Base-by-base conservation (phyloP, 2,888 invertebrate species). In the Agriopis leucophaearia region DNA sequence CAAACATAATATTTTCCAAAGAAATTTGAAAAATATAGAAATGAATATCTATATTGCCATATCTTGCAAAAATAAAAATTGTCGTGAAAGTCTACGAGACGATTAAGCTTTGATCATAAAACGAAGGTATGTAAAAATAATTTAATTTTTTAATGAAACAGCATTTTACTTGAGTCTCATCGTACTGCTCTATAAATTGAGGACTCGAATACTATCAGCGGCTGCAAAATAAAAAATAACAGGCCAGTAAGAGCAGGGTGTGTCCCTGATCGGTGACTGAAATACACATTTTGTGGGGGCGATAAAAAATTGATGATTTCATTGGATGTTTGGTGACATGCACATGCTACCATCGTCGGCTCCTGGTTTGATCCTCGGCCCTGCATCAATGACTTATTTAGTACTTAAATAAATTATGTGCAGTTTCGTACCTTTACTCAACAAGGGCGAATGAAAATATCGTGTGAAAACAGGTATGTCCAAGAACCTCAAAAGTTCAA, bases 191-290 rank as follows among this genome's bases (percentile, higher is more conserved):
- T 80, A 79, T 82, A 82, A 84, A 82, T 84, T 76, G 80, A 74
- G 73, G 75, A 73, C 48, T 42, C 52, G 40, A 51, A 72, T 75
- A 79, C 71, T 81, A 73, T 75, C 74, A 79, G 80, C 81, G 85
- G 81, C 82, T 82, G 82, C 81, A 78, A 82, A 86, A 90, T 90
- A 90, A 90, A 90, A 90, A 90, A 89, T 89, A 90, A 90, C 88
- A 86, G 86, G 83, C 74, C 78, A 63, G 81, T 88, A 87, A 89
- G 66, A 66, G 75, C 60, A 63, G 50, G 66, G 66, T 70, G 60
- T 72, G 71, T 69, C 74, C 27, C 54, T 50, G 76, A 64, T 56
- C 55, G 57, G 52, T n/a, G 44, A 35, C 50, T 16, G 13, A 16
- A 64, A 51, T 40, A n/a, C 51, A 48, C 38, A 59, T 58, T 67